Evolutionary conservation across 2,797 vertebrate genomes (phyloP), one percentile per base, ranked within the genome.

Genomic region (Amazonetta brasiliensis): DNA sequence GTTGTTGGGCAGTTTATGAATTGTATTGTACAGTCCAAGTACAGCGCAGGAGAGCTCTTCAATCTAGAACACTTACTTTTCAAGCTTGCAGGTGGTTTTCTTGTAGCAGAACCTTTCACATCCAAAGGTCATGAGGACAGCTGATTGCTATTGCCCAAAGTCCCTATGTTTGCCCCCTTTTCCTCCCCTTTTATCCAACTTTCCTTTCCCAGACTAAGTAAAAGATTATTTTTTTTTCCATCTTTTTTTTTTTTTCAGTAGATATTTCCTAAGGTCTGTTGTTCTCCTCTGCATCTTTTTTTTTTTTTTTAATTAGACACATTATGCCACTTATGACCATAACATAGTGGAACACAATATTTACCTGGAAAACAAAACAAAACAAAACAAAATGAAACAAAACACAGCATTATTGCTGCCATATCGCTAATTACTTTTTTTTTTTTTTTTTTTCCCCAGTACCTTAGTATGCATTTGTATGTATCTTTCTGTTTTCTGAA

Each of bases 321-420:
- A 0, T n/a, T 5, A 28, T 30, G 11, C 5, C 28, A n/a, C 54
- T 69, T 50, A 31, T 2, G 5, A 19, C 8, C 11, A 56, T 37
- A 69, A 43, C 9, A 78, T 48, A 71, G 12, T 8, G 15, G 43
- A 63, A 72, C 8, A 74, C 80, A 81, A 31, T 19, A 28, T 2
- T 12, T 8, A 69, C 33, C 81, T 68, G 25, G 54, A 58, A 73
- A 44, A 44, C 4, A 18, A 43, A 43, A 43, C 7, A 43, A 46
- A 87, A 41, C 5, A 35, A 23, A 41, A 37, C 8, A 28, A 23
- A 48, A 48, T 5, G 46, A 48, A 48, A 48, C 23, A 48, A 48
- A 48, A 19, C 25, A 15, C 30, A 44, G 15, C 5, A 20, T 16
- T 78, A 22, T 28, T 74, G 17, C 18, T 77, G 55, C 52, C 60